A percentile compares a stretch with the other conserved stretches of the same genome.
These are phyloP conservation scores for Chalcis sispes DNA, from an alignment of 2,888 invertebrate species.

Conservation along the genomic window DNA sequence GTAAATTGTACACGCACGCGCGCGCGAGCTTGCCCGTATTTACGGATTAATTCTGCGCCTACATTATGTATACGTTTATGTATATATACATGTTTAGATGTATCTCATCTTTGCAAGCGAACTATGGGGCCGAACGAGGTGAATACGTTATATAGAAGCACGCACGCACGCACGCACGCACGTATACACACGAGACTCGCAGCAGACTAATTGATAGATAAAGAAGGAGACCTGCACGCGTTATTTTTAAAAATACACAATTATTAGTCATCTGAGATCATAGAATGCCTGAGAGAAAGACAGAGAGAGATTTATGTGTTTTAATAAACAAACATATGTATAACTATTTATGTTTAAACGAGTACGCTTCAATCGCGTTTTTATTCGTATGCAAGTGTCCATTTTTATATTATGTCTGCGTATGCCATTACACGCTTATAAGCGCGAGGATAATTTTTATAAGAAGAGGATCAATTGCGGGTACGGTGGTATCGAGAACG, in stretches of 20 bases:
- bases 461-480: not conserved
- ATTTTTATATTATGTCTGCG: not conserved
- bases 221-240: no score
- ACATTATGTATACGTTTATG: no score
- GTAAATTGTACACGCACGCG: no score
- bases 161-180: not conserved
- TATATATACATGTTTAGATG: no score
- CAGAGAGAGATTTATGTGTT: not conserved
- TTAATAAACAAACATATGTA: no score
- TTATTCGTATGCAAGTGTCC: not conserved
- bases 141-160: no score
- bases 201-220: not conserved
- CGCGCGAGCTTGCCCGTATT: no score
- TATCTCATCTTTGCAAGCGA: no score
- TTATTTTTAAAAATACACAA: slow-evolving; percentile 6
- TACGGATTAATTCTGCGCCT: no score
- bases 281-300: slow-evolving; percentile 64
- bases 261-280: slow-evolving; percentile 65
- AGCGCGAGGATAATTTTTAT: not conserved
- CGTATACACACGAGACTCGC: not conserved
- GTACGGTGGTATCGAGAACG: not conserved
- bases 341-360: not conserved
- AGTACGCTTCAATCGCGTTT: not conserved
- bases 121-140: no score
- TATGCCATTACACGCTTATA: no score